Percentiles rank a stretch among this genome's conserved stretches.
These are phyloP conservation scores for Saccostrea glomerata DNA, from an alignment of 1,140 invertebrate genomes.

Conservation along the genomic window DNA sequence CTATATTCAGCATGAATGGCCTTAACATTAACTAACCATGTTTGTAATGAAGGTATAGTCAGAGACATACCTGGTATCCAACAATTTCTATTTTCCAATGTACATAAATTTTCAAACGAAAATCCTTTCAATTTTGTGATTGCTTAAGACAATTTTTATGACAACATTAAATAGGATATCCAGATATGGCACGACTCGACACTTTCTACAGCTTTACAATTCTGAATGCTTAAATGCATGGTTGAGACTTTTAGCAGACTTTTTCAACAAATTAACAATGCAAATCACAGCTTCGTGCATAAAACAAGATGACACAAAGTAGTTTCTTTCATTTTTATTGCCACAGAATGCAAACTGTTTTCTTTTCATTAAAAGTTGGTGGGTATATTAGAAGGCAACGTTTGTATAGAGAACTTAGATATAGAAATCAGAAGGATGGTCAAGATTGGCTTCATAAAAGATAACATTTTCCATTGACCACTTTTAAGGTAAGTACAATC, in stretches of 20 bases:
- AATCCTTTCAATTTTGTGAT: background rate
- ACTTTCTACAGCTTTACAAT: conserved; percentile 22
- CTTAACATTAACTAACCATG: no score
- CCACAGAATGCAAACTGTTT: conserved; percentile 1
- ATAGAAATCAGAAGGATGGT: background rate
- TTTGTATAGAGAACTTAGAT: background rate
- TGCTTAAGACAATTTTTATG: conserved; percentile 23
- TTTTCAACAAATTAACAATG: background rate
- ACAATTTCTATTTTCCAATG: background rate
- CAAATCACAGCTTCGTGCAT: conserved; percentile 8
- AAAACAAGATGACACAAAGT: background rate
- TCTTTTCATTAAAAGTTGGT: background rate
- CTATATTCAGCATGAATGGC: no score
- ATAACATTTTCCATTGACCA: background rate
- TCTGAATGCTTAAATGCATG: conserved; percentile 17
- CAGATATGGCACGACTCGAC: conserved; percentile 13
- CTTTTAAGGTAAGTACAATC: background rate
- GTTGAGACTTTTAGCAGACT: background rate
- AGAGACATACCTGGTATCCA: background rate
- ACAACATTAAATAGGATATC: conserved; percentile 13
- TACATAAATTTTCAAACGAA: background rate
- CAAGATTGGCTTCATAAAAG: background rate
- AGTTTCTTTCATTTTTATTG: conserved; percentile 21
- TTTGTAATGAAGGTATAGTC: no score
- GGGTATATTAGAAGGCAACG: background rate